A percentile compares a stretch with the other conserved stretches of the same genome.
Conservation (phyloP, 2,888 invertebrate species). For the Aphidoletes aphidimyza region DNA sequence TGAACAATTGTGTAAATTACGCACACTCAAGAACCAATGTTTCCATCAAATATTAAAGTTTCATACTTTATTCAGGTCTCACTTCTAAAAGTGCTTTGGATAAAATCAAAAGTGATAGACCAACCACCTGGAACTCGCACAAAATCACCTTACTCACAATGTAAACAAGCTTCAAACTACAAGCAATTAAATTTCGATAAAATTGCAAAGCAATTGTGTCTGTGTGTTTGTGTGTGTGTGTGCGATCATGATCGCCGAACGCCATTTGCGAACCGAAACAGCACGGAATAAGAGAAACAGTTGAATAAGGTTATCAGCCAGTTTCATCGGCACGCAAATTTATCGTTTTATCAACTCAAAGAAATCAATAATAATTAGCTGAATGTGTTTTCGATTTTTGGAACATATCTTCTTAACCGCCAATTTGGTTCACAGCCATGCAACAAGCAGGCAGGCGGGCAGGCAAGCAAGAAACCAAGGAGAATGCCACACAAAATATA, state of each 20-base stretch:
- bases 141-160: background rate
- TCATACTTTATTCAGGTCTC: no score
- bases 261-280: background rate
- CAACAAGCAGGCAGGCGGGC: no score
- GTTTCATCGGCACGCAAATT: slow-evolving; percentile 51
- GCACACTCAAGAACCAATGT: no score
- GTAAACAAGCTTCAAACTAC: slow-evolving; percentile 19
- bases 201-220: background rate
- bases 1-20: no score
- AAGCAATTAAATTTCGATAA: slow-evolving; percentile 39
- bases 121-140: background rate
- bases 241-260: background rate
- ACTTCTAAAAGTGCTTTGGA: no score
- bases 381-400: background rate
- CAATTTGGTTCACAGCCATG: slow-evolving; percentile 20
- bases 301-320: slow-evolving; percentile 39
- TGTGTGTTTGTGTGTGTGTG: no score
- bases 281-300: background rate
- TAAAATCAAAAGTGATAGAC: background rate
- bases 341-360: slow-evolving; percentile 41
- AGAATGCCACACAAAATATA: slow-evolving; percentile 35
- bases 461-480: background rate
- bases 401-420: slow-evolving; percentile 8
- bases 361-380: slow-evolving; percentile 49
- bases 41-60: no score